phyloP scores from a whole-genome alignment of 2,888 invertebrate species.

The Cotesia congregata region DNA sequence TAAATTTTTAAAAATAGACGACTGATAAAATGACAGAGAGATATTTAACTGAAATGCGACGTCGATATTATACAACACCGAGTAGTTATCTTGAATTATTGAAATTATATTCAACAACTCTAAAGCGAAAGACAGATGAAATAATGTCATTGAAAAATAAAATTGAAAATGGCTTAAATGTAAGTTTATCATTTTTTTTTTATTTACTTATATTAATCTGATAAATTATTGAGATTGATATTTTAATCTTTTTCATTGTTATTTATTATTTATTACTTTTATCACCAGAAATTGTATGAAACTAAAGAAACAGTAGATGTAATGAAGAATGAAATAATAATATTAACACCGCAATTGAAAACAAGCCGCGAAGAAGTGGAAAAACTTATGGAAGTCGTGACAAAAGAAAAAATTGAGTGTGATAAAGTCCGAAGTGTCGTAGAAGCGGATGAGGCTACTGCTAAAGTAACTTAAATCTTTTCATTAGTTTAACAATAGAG shows the following conservation, averaged over 20 bases:
- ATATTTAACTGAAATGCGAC: conserved; percentile 85
- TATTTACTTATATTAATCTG: conserved; percentile 7
- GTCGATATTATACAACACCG: conserved; percentile 92
- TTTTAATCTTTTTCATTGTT: not conserved
- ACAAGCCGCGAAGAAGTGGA: conserved; percentile 83
- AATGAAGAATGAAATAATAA: conserved; percentile 87
- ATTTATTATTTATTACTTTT: conserved; percentile 46
- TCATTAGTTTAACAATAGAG: conserved; percentile 4
- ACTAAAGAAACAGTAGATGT: conserved; percentile 85
- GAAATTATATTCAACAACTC: conserved; percentile 81
- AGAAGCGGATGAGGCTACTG: conserved; percentile 85
- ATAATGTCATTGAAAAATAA: conserved; percentile 77
- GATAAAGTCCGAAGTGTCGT: conserved; percentile 87
- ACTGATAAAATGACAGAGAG: conserved; percentile 76
- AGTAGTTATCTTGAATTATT: conserved; percentile 91
- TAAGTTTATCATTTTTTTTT: conserved; percentile 63
- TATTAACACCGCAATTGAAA: conserved; percentile 85
- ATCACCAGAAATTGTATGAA: conserved; percentile 80
- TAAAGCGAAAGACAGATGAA: conserved; percentile 79
- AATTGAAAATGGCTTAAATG: conserved; percentile 81
- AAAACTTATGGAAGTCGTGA: conserved; percentile 81
- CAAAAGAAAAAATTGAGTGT: conserved; percentile 85
- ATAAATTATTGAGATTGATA: not conserved
- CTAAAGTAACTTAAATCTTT: conserved; percentile 74
- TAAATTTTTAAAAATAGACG: conserved; percentile 20